Evolutionary conservation across 2,797 vertebrate genomes (phyloP).

Genomic region (Chromobotia macracanthus): DNA sequence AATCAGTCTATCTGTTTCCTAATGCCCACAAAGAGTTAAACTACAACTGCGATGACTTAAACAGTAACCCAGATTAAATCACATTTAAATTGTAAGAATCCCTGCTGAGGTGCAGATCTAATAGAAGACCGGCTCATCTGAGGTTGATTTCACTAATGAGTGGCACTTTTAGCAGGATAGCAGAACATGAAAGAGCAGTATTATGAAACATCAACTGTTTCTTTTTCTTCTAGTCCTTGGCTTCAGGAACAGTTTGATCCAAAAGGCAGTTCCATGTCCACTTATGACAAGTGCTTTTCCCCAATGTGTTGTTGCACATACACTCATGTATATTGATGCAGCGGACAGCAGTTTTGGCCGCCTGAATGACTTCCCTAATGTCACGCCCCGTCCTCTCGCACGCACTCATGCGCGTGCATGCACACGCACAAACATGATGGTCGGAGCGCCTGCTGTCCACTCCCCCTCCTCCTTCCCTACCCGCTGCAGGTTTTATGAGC

Average conservation of each 20-base stretch:
- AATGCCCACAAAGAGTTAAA: conserved; percentile 70
- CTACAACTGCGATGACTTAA: conserved; percentile 67
- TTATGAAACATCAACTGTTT: conserved; percentile 14
- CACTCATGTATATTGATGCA: conserved; percentile 71
- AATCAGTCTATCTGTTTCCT: conserved; percentile 70
- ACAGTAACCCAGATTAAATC: conserved; percentile 71
- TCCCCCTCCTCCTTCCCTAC: conserved; percentile 66
- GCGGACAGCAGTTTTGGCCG: conserved; percentile 76
- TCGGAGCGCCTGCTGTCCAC: conserved; percentile 79
- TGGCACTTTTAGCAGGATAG: conserved; percentile 43
- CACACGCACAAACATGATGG: conserved; percentile 62
- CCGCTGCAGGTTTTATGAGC: conserved; percentile 83
- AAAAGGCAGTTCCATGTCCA: conserved; percentile 44
- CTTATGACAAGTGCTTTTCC: conserved; percentile 19
- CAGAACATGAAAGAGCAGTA: conserved; percentile 20
- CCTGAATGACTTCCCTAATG: conserved; percentile 77
- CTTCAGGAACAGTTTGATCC: conserved; percentile 2
- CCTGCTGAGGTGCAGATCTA: conserved; percentile 60
- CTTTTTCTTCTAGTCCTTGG: conserved; percentile 24
- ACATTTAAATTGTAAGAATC: conserved; percentile 63
- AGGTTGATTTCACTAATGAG: conserved; percentile 63
- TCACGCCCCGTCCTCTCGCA: conserved; percentile 69
- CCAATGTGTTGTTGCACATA: conserved; percentile 32
- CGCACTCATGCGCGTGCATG: conserved; percentile 25
- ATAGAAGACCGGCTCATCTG: conserved; percentile 67